A percentile compares a stretch with the other conserved stretches of the same genome.
Evolutionary conservation across 2,113 vertebrate species (phyloP).

Genomic region (Istiophorus platypterus): DNA sequence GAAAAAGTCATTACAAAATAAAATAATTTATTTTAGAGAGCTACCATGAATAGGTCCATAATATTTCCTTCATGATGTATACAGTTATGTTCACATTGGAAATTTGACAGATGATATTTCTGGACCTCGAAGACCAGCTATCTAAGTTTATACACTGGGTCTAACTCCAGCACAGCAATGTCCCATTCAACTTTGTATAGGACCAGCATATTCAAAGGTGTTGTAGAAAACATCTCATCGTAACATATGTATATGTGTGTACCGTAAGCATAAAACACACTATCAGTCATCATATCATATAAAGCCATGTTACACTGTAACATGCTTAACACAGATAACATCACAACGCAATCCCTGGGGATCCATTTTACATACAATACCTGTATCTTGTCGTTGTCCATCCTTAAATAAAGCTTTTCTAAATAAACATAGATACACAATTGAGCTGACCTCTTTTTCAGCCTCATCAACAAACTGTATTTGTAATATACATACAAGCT

Average conservation of each 20-base stretch:
- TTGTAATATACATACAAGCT: background rate
- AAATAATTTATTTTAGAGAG: constrained; percentile 83
- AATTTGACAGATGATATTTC: constrained; percentile 72
- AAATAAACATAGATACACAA: constrained; percentile 25
- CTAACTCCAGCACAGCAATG: constrained; percentile 57
- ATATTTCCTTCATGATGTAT: constrained; percentile 69
- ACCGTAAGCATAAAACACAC: constrained; percentile 58
- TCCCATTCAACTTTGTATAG: constrained; percentile 52
- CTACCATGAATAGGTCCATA: constrained; percentile 75
- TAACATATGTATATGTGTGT: constrained; percentile 42
- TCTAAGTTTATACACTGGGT: constrained; percentile 49
- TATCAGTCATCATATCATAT: constrained; percentile 35
- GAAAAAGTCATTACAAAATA: constrained; percentile 79
- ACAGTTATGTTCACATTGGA: constrained; percentile 77
- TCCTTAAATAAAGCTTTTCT: constrained; percentile 21
- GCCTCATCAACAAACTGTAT: background rate
- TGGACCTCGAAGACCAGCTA: constrained; percentile 49
- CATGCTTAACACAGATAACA: constrained; percentile 26
- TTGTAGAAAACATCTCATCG: constrained; percentile 63
- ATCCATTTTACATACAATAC: constrained; percentile 43
- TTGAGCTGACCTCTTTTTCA: background rate
- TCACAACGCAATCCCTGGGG: constrained; percentile 28
- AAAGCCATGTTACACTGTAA: constrained; percentile 39
- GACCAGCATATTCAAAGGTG: constrained; percentile 54
- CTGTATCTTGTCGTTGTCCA: constrained; percentile 19